Evolutionary conservation across 2,113 vertebrate species (phyloP), one percentile per base, ranked within the genome.

Genomic region (Limnothrissa miodon): DNA sequence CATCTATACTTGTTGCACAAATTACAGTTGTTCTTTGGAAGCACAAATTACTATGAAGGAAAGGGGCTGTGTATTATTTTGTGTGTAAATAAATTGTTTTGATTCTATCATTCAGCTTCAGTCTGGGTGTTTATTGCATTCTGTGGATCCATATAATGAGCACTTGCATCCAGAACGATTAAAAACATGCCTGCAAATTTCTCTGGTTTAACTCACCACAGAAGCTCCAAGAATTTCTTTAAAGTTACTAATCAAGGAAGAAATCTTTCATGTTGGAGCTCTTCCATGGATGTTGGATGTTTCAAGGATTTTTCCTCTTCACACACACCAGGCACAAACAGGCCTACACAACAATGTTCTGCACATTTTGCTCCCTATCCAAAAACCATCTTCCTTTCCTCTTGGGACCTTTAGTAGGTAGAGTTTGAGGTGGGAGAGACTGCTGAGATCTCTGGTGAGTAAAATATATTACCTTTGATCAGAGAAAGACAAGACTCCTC

Each of bases 401-500:
- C n/a, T 23, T 53, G 33, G 36, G 81, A 56, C 33, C 23, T 46
- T 81, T 83, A 59, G 42, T 39, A 48, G 56, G 79, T 13, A 46
- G 46, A 80, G 48, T n/a, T 9, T 29, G 23, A 10, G 48, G 80
- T 45, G 45, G 51, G 80, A 81, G 36, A 39, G 23, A 33, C 23
- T 25, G 74, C 39, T 84, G 80, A 80, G 81, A 79, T 62, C 56
- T 29, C 80, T 81, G 39, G 70, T 44, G 83, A 53, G 23, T 46
- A 29, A 81, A 62, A n/a, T n/a, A n/a, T 42, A 39, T 23, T 62
- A 48, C 19, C 56, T 80, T 84, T 84, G 62, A 87, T 80, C 46
- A 66, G 3, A 36, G 44, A 23, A n/a, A 82, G 80, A 59, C 42
- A 11, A 17, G n/a, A n/a, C 56, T 51, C 1, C 7, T 51, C 39